Evolutionary conservation across 2,888 invertebrate species (phyloP).

Genomic region (Leucozona laternaria): DNA sequence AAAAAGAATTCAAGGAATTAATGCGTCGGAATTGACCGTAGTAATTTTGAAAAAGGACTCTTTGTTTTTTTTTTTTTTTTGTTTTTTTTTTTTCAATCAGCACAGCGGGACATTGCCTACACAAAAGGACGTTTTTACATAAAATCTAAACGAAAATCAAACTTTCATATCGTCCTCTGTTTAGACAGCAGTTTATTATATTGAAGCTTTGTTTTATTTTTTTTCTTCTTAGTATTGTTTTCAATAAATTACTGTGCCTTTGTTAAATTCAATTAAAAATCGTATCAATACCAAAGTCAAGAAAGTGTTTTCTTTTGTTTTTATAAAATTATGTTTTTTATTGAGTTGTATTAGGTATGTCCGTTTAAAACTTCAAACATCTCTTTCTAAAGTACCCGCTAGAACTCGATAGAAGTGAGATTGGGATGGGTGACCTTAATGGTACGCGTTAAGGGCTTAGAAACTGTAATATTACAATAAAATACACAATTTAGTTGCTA

Average conservation of each 20-base stretch:
- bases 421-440: too few species aligned
- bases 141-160: conserved; percentile 60
- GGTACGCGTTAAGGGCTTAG: too few species aligned
- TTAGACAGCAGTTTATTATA: neutral
- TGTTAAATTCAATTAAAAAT: conserved; percentile 52
- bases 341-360: neutral
- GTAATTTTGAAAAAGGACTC: conserved; percentile 65
- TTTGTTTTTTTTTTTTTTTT: conserved; percentile 36
- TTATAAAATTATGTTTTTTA: neutral
- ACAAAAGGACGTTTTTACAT: conserved; percentile 44
- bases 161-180: conserved; percentile 34
- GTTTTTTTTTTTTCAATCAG: conserved; percentile 18
- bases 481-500: too few species aligned
- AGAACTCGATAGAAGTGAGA: too few species aligned
- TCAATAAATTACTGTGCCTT: neutral
- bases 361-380: too few species aligned
- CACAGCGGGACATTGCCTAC: conserved; percentile 3
- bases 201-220: neutral
- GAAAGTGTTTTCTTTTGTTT: neutral
- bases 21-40: conserved; percentile 56
- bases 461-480: too few species aligned
- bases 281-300: conserved; percentile 9
- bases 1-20: conserved; percentile 16
- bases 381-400: too few species aligned
- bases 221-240: conserved; percentile 8